Evolutionary conservation across 2,113 vertebrate species (phyloP).

Genomic region (Gymnarchus niloticus): DNA sequence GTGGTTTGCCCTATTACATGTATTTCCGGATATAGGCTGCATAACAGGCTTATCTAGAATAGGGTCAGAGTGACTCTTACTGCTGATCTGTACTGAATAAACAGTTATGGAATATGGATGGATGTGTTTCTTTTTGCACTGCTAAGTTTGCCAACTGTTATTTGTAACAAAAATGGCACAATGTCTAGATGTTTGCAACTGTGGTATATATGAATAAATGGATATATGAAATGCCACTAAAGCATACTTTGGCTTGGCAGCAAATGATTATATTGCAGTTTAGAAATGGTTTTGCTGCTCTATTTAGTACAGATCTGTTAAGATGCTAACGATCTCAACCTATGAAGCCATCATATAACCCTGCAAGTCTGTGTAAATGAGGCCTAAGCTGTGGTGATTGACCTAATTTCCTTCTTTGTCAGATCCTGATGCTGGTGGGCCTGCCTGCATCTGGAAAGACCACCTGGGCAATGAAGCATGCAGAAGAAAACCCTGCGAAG

Average conservation of each 20-base stretch:
- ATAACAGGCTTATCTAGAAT: too few species aligned
- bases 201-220: neutral
- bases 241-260: neutral
- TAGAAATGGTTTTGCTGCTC: neutral
- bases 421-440: slow-evolving; percentile 82
- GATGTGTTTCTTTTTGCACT: neutral
- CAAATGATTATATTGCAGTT: neutral
- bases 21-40: too few species aligned
- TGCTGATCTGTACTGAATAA: neutral
- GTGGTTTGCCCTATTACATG: too few species aligned
- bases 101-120: too few species aligned
- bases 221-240: neutral
- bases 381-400: neutral
- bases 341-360: neutral
- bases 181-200: neutral
- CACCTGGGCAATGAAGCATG: slow-evolving; percentile 71
- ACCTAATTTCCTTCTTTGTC: neutral
- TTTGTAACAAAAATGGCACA: neutral
- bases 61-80: neutral
- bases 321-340: neutral
- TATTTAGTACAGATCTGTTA: neutral
- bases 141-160: neutral
- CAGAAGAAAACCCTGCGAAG: slow-evolving; percentile 66
- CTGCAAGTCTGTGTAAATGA: neutral
- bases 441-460: slow-evolving; percentile 73